Conservation (phyloP, 1,140 invertebrate species). For the Nymphalis io region DNA sequence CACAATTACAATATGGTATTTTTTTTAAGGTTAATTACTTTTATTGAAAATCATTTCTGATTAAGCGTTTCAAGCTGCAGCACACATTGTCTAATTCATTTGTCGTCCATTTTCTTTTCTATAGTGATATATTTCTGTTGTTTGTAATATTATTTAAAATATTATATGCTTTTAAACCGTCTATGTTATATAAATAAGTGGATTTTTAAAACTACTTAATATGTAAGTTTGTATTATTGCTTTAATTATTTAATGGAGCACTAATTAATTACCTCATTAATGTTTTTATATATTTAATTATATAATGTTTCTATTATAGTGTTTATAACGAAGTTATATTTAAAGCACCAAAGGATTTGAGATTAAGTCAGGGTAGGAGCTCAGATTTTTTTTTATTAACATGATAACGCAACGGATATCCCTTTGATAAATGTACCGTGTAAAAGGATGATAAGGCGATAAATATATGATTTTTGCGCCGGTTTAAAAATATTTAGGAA, state of each 20-base stretch:
- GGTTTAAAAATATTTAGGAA: no score
- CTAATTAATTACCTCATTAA: conserved; percentile 26
- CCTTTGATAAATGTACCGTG: neutral
- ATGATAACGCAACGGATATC: neutral
- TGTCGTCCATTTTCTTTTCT: no score
- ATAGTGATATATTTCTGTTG: no score
- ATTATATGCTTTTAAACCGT: neutral
- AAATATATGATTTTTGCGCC: no score
- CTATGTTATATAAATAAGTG: neutral
- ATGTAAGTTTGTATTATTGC: neutral
- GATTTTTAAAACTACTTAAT: neutral
- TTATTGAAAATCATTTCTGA: no score
- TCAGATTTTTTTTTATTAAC: neutral
- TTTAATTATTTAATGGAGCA: conserved; percentile 1
- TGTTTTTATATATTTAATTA: conserved; percentile 4
- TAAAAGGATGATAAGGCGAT: no score
- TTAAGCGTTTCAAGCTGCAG: no score
- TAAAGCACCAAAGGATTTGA: conserved; percentile 9
- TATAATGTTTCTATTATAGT: neutral
- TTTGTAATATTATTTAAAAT: no score
- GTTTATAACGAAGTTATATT: neutral
- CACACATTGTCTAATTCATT: no score
- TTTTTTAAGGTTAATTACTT: no score
- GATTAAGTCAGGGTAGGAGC: conserved; percentile 9
- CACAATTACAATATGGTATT: no score